Conservation (phyloP, 2,113 vertebrate genomes). For the Percopsis transmontana region DNA sequence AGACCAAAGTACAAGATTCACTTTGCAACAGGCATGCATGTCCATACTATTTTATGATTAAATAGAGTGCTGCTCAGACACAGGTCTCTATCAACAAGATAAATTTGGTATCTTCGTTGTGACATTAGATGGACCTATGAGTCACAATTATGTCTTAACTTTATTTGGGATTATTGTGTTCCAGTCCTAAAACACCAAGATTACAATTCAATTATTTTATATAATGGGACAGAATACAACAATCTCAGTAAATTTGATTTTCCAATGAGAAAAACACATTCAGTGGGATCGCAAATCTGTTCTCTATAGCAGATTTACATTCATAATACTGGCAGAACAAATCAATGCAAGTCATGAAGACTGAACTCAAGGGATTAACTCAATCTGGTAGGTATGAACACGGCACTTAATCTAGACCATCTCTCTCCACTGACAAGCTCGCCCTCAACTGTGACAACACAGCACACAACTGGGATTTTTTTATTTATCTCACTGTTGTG, state of each 20-base stretch:
- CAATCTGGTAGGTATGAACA: neutral
- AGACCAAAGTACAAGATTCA: constrained; percentile 41
- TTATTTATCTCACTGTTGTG: constrained; percentile 3
- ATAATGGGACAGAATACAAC: neutral
- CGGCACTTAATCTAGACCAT: constrained; percentile 24
- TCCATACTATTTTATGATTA: constrained; percentile 26
- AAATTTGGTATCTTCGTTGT: neutral
- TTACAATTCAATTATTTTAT: neutral
- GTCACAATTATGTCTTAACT: neutral
- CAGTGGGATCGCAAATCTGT: neutral
- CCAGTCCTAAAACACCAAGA: neutral
- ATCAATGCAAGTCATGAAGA: constrained; percentile 30
- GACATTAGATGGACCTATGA: neutral
- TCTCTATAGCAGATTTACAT: neutral
- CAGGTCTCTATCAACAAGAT: constrained; percentile 7
- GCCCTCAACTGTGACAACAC: neutral
- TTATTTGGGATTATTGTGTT: neutral
- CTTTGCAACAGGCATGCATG: neutral
- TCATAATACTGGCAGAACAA: neutral
- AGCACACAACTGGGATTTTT: constrained; percentile 2
- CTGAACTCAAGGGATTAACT: constrained; percentile 39
- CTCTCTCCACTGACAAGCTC: constrained; percentile 4
- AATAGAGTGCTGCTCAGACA: neutral
- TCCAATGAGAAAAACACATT: neutral
- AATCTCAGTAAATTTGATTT: neutral